phyloP scores from a whole-genome alignment of 2,888 invertebrate genomes.

The Patella pellucida region DNA sequence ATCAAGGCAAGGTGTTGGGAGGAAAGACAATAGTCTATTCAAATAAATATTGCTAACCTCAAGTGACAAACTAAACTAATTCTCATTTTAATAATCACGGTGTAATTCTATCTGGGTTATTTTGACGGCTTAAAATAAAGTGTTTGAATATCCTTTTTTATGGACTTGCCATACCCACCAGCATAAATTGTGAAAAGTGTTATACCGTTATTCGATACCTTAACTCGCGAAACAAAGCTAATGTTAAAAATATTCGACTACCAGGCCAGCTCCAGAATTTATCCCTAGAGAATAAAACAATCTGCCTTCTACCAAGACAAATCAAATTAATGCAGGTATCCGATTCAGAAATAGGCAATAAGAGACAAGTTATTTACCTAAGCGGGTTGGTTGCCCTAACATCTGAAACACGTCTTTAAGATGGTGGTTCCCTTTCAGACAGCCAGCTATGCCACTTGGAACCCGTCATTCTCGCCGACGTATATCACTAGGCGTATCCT shows the following conservation, averaged over 20 bases:
- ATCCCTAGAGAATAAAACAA: conserved; percentile 3
- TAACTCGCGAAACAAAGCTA: conserved; percentile 4
- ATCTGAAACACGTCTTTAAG: not conserved
- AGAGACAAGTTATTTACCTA: not conserved
- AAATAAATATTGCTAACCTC: not conserved
- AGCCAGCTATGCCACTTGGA: not conserved
- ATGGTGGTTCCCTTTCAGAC: not conserved
- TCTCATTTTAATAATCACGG: not conserved
- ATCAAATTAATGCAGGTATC: conserved; percentile 2
- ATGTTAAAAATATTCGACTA: not conserved
- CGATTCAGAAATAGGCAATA: not conserved
- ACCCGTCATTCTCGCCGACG: not conserved
- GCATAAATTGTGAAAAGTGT: not conserved
- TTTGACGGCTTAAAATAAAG: not conserved
- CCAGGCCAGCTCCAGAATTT: not conserved
- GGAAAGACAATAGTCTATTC: conserved; percentile 1
- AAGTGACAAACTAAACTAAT: conserved; percentile 3
- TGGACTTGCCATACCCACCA: not conserved
- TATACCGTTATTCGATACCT: not conserved
- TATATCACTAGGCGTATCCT: not conserved
- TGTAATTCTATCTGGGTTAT: not conserved
- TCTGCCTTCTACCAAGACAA: not conserved
- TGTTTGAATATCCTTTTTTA: not conserved
- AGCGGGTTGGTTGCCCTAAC: not conserved
- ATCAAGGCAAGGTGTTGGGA: not conserved